A percentile compares a stretch with the other conserved stretches of the same genome.
Evolutionary conservation across 2,113 vertebrate genomes (phyloP).

Genomic region (Mus pahari): DNA sequence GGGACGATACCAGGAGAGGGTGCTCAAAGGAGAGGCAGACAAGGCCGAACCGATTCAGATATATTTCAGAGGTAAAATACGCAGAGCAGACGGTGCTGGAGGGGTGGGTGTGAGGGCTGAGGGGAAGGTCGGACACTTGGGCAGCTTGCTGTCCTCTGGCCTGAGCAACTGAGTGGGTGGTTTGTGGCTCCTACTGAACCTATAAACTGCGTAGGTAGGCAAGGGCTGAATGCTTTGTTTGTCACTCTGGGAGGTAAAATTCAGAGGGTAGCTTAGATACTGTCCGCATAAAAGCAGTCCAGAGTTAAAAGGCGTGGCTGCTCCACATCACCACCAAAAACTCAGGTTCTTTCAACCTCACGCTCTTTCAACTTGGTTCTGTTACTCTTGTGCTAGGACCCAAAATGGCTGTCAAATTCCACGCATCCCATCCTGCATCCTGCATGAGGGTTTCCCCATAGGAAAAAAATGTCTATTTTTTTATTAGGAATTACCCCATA

Average conservation of each 20-base stretch:
- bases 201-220: not conserved
- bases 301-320: not conserved
- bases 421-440: not conserved
- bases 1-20: not conserved
- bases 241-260: slow-evolving; percentile 14
- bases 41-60: not conserved
- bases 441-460: not conserved
- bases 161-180: not conserved
- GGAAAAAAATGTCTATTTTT: not conserved
- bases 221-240: not conserved
- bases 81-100: slow-evolving; percentile 28
- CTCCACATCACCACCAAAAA: not conserved
- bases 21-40: not conserved
- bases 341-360: not conserved
- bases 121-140: not conserved
- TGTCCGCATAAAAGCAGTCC: not conserved
- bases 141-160: not conserved
- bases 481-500: not conserved
- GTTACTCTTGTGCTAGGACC: not conserved
- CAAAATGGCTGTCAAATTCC: not conserved
- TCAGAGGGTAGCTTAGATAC: not conserved
- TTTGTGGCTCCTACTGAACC: slow-evolving; percentile 11
- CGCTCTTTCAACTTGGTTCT: not conserved
- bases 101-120: not conserved
- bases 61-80: not conserved